Base-by-base conservation (phyloP, 2,113 vertebrate species). In the Chaetura pelagica region DNA sequence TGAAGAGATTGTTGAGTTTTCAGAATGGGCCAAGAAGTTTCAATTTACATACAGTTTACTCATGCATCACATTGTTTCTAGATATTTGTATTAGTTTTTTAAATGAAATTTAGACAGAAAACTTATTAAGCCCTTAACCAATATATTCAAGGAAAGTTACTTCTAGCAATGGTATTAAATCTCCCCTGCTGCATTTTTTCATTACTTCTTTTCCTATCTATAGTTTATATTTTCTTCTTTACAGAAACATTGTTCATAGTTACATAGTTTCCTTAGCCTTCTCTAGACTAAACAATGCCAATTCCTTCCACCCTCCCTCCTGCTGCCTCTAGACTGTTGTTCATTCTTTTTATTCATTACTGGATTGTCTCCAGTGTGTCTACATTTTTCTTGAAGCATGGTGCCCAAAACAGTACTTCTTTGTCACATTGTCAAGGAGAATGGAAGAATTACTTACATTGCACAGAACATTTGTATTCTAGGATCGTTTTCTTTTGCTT, bases 211-310 rank as follows among this genome's bases (percentile, higher is more conserved):
- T 74, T n/a, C n/a, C 24, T 38, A 58, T 51, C 51, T 54, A 9
- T 5, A 38, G 22, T 13, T 94, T 64, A 21, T 77, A 38, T 59
- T 81, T 84, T 84, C 58, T 84, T 42, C 76, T 82, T 63, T 87
- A 42, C 26, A 87, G 75, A 81, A 94, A 71, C 21, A 44, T 20
- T 69, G 63, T 34, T 84, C 80, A 82, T 34, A 30, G 48, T 67
- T 92, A 55, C 40, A 42, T 42, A 42, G 12, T 67, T 81, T 84
- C 72, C 49, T 86, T 29, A 71, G 61, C 44, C 34, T 52, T 92
- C 42, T 69, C 38, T 86, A 96, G 96, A 96, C 96, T 96, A 94
- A 96, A 96, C 89, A 95, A 89, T 87, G 80, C 89, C 94, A 93
- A 26, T 74, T 87, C 80, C 22, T 89, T 91, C 87, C 64, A 91